Percentiles rank a stretch among this genome's conserved stretches.
Evolutionary conservation across 1,140 invertebrate genomes (phyloP).

Genomic region (Aphaenogaster floridana): DNA sequence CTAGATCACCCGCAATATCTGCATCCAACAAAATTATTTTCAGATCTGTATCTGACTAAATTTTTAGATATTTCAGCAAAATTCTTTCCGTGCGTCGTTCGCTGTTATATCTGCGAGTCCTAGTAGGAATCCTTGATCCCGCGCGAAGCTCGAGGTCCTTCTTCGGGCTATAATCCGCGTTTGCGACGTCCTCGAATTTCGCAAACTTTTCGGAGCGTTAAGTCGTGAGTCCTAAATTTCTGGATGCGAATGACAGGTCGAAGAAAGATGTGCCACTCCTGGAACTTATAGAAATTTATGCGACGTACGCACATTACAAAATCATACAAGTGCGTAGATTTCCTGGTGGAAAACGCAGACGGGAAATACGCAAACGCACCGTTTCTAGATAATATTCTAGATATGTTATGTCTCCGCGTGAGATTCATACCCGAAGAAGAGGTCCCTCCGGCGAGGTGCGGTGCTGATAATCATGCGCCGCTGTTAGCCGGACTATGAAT

Average conservation of each 20-base stretch:
- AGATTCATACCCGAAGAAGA: background rate
- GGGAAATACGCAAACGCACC: background rate
- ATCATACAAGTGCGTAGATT: background rate
- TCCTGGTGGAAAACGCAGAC: background rate
- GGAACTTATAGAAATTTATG: background rate
- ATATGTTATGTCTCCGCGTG: background rate
- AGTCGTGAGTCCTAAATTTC: background rate
- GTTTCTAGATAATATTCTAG: background rate
- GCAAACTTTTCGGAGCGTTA: background rate
- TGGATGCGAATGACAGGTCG: background rate
- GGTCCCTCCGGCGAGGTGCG: background rate
- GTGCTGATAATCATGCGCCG: background rate
- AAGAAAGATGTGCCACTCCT: background rate
- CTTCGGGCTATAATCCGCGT: background rate
- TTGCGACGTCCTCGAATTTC: background rate
- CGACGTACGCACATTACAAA: background rate
- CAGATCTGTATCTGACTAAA: too few species aligned
- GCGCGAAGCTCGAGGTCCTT: background rate
- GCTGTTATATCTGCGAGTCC: background rate
- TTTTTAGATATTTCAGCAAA: too few species aligned
- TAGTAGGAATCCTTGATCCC: background rate
- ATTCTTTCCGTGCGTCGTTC: too few species aligned
- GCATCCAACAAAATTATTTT: too few species aligned
- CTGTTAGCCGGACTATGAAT: slow-evolving; percentile 9
- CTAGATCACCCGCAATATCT: too few species aligned